phyloP scores from a whole-genome alignment of 2,888 invertebrate species.

The Protophormia terraenovae region DNA sequence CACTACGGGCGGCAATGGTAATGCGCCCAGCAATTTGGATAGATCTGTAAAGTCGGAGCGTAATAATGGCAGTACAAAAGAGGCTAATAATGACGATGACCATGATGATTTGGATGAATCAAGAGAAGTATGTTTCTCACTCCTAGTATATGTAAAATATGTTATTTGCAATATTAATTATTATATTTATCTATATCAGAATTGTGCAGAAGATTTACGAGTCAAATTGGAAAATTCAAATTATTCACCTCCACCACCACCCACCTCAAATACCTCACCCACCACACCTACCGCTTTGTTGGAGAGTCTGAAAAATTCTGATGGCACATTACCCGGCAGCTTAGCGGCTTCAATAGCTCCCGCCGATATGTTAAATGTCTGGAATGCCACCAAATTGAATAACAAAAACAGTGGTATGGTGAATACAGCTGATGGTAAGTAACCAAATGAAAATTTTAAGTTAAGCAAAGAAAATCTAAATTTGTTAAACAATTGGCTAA shows the following conservation, averaged over 20 bases:
- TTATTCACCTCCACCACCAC: constrained; percentile 84
- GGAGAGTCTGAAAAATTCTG: constrained; percentile 78
- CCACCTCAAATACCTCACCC: constrained; percentile 83
- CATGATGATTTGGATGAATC: constrained; percentile 80
- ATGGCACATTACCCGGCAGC: constrained; percentile 78
- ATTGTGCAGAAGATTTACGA: constrained; percentile 86
- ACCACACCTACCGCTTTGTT: constrained; percentile 82
- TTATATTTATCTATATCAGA: too few relatives aligned
- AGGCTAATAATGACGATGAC: constrained; percentile 80
- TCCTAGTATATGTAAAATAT: background rate
- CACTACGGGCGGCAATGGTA: constrained; percentile 79
- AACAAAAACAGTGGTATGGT: constrained; percentile 89
- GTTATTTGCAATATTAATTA: background rate
- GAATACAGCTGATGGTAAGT: constrained; percentile 91
- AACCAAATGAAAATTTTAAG: background rate
- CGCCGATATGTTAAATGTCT: constrained; percentile 84
- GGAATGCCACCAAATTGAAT: constrained; percentile 85
- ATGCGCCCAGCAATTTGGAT: constrained; percentile 73
- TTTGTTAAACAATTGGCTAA: constrained; percentile 10
- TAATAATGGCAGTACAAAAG: constrained; percentile 81
- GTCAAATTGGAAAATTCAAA: constrained; percentile 84
- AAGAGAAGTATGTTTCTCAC: constrained; percentile 76
- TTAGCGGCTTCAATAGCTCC: constrained; percentile 81
- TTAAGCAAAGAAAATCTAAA: background rate
- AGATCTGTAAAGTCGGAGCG: constrained; percentile 80